Conservation (phyloP, 1,140 invertebrate species). For the Teleogryllus occipitalis region DNA sequence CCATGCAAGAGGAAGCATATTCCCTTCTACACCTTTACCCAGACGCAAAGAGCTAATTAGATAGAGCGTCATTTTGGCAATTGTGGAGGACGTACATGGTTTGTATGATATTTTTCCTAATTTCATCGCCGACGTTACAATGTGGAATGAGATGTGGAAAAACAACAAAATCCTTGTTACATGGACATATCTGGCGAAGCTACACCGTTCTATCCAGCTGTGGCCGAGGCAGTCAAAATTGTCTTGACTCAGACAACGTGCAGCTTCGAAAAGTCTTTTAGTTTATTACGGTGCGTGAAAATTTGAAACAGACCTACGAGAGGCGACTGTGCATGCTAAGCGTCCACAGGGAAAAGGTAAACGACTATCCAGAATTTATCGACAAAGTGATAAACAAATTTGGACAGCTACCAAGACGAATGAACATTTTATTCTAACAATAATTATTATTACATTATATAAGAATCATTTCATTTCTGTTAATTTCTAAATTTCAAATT, state of each 20-base stretch:
- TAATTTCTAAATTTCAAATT: too few relatives aligned
- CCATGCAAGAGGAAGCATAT: neutral
- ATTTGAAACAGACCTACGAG: too few relatives aligned
- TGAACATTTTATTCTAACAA: neutral
- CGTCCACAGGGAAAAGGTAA: neutral
- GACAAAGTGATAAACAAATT: neutral
- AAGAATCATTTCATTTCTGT: too few relatives aligned
- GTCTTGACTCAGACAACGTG: too few relatives aligned
- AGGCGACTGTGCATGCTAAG: too few relatives aligned
- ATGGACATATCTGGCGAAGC: neutral
- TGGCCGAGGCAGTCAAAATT: too few relatives aligned
- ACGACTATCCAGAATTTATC: neutral
- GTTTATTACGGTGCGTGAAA: too few relatives aligned
- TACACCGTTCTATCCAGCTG: too few relatives aligned
- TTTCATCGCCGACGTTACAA: neutral
- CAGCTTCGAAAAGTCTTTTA: too few relatives aligned
- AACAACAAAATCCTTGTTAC: neutral
- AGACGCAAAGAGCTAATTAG: neutral
- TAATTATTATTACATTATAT: neutral
- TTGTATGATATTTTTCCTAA: neutral
- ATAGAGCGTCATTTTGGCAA: neutral
- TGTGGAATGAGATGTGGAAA: neutral
- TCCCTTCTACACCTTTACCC: neutral
- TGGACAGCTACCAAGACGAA: neutral
- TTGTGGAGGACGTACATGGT: neutral